These are phyloP conservation scores for Channallabes apus DNA, from an alignment of 2,797 vertebrate genomes.

Conservation along the genomic window DNA sequence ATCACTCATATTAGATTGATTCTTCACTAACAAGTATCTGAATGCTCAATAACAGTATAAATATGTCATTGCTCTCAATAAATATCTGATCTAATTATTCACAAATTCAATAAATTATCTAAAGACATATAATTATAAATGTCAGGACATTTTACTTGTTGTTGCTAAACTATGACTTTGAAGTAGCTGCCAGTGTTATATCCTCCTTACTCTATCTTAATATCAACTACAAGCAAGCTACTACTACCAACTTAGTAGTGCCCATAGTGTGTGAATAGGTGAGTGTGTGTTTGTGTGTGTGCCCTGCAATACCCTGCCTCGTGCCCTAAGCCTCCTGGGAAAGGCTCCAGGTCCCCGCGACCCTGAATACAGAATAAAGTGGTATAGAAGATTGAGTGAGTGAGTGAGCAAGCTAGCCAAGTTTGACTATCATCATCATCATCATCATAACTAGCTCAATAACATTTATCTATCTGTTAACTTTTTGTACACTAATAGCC, in stretches of 20 bases:
- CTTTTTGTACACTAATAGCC: neutral
- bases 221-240: neutral
- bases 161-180: neutral
- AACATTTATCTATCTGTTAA: neutral
- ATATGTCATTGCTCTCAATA: too few relatives aligned
- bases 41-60: neutral
- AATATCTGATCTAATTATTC: too few relatives aligned
- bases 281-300: too few relatives aligned
- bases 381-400: too few relatives aligned
- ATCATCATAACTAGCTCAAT: neutral
- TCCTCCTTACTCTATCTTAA: neutral
- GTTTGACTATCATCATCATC: neutral
- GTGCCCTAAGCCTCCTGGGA: too few relatives aligned
- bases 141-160: neutral
- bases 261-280: too few relatives aligned
- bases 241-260: too few relatives aligned
- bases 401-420: neutral
- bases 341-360: too few relatives aligned
- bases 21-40: neutral
- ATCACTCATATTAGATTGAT: neutral
- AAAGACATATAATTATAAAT: neutral
- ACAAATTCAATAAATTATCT: neutral
- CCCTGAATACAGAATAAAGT: too few relatives aligned
- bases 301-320: too few relatives aligned
- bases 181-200: neutral